phyloP scores from a whole-genome alignment of 2,113 vertebrate genomes.

The Casuarius casuarius region DNA sequence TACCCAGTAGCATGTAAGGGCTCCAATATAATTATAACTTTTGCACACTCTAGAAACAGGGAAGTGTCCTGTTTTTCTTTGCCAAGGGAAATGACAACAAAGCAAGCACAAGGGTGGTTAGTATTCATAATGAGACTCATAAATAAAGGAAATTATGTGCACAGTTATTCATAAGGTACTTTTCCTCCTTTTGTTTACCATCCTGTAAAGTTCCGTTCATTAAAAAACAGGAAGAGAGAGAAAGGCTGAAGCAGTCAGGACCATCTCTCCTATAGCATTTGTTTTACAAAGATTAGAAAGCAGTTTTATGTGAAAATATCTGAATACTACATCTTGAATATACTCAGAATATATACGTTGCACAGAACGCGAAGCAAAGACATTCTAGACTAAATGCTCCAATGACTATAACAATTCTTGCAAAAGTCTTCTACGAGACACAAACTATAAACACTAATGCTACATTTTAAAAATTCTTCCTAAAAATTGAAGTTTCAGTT shows the following conservation, averaged over 20 bases:
- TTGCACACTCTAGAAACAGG: background rate
- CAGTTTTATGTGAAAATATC: background rate
- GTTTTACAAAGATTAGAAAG: background rate
- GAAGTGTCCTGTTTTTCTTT: conserved; percentile 50
- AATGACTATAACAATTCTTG: background rate
- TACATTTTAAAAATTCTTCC: background rate
- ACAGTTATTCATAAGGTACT: conserved; percentile 62
- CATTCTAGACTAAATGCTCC: background rate
- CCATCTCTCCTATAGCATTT: background rate
- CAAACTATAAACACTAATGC: background rate
- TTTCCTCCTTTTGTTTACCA: conserved; percentile 76
- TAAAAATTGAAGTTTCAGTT: background rate
- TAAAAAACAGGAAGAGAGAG: conserved; percentile 72
- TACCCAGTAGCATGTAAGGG: background rate
- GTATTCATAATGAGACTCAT: conserved; percentile 47
- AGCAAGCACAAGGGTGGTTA: conserved; percentile 49
- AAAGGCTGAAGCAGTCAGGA: conserved; percentile 40
- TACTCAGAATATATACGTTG: no score
- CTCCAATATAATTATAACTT: background rate
- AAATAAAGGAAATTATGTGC: conserved; percentile 71
- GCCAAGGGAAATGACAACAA: conserved; percentile 53
- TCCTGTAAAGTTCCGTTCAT: conserved; percentile 61
- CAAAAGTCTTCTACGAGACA: background rate
- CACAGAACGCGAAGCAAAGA: background rate
- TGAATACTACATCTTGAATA: background rate